These are phyloP conservation scores for Eulemur rubriventer DNA, from an alignment of 2,797 vertebrate species.

Conservation along the genomic window DNA sequence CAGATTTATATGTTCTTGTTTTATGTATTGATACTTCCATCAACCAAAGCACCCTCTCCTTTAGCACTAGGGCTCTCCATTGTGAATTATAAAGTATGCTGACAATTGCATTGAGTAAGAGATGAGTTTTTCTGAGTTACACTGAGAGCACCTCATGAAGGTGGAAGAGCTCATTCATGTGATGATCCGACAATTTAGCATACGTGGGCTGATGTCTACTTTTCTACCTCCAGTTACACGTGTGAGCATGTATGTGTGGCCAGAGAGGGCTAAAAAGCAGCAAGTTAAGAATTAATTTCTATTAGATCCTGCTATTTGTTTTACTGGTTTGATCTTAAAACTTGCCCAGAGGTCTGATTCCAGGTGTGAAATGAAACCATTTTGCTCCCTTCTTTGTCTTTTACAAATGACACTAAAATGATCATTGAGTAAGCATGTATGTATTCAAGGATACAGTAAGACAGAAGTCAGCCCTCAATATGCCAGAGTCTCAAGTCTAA, in stretches of 20 bases:
- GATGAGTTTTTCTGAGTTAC: not conserved
- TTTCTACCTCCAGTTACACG: not conserved
- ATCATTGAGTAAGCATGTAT: not conserved
- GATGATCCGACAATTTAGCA: not conserved
- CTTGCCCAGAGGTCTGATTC: not conserved
- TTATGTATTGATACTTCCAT: not conserved
- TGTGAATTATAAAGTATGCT: slow-evolving; percentile 38
- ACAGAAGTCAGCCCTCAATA: not conserved
- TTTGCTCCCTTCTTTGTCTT: not conserved
- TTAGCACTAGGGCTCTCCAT: not conserved
- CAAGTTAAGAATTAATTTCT: not conserved
- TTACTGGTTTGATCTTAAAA: slow-evolving; percentile 15
- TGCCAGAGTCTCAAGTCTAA: slow-evolving; percentile 21
- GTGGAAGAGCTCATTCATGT: not conserved
- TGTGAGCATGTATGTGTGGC: not conserved
- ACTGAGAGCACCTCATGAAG: not conserved
- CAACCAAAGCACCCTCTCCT: not conserved
- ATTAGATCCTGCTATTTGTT: not conserved
- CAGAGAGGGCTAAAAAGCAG: not conserved
- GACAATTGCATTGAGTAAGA: not conserved
- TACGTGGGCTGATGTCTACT: not conserved
- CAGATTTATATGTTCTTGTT: not conserved
- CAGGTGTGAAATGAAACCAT: not conserved
- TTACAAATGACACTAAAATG: not conserved
- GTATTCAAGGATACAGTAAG: not conserved